Base-by-base conservation (phyloP, 2,113 vertebrate genomes). In the Microtus oregoni region DNA sequence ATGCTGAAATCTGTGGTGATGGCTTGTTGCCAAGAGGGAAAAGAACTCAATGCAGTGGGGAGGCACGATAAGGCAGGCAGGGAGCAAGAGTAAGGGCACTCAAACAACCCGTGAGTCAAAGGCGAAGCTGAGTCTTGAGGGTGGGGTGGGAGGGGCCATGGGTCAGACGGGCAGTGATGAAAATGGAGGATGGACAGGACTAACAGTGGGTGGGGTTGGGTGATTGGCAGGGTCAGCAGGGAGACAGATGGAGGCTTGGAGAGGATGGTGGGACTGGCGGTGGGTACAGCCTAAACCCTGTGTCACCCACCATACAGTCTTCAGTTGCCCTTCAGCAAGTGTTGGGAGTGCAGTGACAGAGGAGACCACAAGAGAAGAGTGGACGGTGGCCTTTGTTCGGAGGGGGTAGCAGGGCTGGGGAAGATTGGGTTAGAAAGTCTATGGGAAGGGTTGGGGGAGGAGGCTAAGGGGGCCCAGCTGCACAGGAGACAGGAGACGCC, bases 1-100 rank as follows among this genome's bases (percentile, higher is more conserved):
- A 44, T 1, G 20, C 72, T n/a, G 0, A 58, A 12, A 19, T 38
- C 58, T 28, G 11, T 1, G 10, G 44, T 0, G 41, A 14, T 55
- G 32, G 55, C 30, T 63, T 5, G 0, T 41, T 47, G 38, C 89
- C 68, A 28, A 14, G 0, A 26, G 0, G 15, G 50, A n/a, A 26
- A 1, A 13, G 30, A 12, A 24, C 11, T 89, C n/a, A 19, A 0
- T 55, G 22, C 38, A 47, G n/a, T 2, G 9, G 20, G 30, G 24
- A n/a, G 20, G 24, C 30, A 26, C 19, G 19, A 20, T 58, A 58
- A 58, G 58, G 58, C 58, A n/a, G 20, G 14, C 30, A 26, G 44
- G 17, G 30, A 35, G 1, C 19, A 28, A 55, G 32, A 55, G 17
- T 3, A 35, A 50, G 41, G 68, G 4, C 47, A 4, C 41, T 58